Conservation (phyloP, 1,140 invertebrate species). For the Lordiphosa stackelbergi region DNA sequence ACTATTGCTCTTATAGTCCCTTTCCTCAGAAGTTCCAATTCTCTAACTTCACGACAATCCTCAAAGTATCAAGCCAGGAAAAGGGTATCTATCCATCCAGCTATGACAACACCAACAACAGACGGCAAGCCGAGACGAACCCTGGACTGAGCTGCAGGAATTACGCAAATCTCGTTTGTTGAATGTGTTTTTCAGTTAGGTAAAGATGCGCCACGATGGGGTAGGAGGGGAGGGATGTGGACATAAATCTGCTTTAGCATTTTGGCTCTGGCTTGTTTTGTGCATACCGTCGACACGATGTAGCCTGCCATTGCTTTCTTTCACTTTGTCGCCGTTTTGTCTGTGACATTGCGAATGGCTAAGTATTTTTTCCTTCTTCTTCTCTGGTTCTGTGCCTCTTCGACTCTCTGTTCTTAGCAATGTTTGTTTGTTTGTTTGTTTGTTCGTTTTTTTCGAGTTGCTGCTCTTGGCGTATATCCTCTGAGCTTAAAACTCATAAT, state of each 20-base stretch:
- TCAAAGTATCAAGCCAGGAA: not conserved
- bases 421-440: slow-evolving; percentile 44
- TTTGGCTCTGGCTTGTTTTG: slow-evolving; percentile 52
- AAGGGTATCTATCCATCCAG: slow-evolving; percentile 14
- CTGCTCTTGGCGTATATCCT: slow-evolving; percentile 30
- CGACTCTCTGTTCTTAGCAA: slow-evolving; percentile 33
- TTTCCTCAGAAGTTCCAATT: not conserved
- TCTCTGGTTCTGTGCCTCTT: slow-evolving; percentile 8
- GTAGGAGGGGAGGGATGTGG: slow-evolving; percentile 14
- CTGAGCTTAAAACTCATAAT: slow-evolving; percentile 72
- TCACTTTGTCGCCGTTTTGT: slow-evolving; percentile 70
- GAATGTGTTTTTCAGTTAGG: slow-evolving; percentile 74
- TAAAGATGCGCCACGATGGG: slow-evolving; percentile 58
- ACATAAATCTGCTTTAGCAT: slow-evolving; percentile 74
- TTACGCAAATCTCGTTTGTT: slow-evolving; percentile 76
- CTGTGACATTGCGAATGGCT: slow-evolving; percentile 64
- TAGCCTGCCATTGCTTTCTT: slow-evolving; percentile 61
- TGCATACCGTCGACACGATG: slow-evolving; percentile 70
- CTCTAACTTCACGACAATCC: not conserved
- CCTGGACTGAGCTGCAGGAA: slow-evolving; percentile 69
- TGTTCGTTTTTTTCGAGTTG: slow-evolving; percentile 31
- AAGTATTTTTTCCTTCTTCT: slow-evolving; percentile 30
- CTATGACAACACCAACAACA: slow-evolving; percentile 41
- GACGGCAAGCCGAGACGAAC: slow-evolving; percentile 48
- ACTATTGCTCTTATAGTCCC: too few species aligned